These are phyloP conservation scores for Eciton burchellii DNA, from an alignment of 1,140 invertebrate genomes.

Conservation along the genomic window DNA sequence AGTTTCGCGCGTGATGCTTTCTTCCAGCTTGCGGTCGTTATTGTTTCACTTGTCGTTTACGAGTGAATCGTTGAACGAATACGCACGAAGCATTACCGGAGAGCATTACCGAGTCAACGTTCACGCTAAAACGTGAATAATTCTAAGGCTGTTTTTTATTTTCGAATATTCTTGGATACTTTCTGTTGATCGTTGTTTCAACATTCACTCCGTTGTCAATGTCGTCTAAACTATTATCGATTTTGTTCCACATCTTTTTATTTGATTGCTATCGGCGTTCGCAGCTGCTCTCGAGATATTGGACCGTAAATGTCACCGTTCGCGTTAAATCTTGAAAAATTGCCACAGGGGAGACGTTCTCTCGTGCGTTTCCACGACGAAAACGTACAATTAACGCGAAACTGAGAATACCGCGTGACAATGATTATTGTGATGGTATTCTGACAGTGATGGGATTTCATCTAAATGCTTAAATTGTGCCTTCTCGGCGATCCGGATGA, in stretches of 20 bases:
- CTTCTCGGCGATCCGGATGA: background rate
- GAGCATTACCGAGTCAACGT: background rate
- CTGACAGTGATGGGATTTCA: too few species aligned
- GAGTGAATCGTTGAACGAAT: background rate
- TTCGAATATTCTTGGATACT: background rate
- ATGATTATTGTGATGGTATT: background rate
- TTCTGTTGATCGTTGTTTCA: conserved; percentile 9
- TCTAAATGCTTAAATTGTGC: conserved; percentile 12
- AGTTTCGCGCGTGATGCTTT: too few species aligned
- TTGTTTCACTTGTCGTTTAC: too few species aligned
- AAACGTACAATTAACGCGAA: background rate
- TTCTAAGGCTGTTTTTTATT: background rate
- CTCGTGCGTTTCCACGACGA: background rate
- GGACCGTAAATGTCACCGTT: conserved; percentile 1
- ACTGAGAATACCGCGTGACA: background rate
- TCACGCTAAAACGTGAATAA: background rate
- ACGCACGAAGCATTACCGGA: background rate
- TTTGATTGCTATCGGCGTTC: background rate
- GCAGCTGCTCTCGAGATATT: conserved; percentile 42
- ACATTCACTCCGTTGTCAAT: background rate
- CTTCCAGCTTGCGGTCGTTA: too few species aligned
- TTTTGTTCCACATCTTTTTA: background rate
- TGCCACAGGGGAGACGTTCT: background rate
- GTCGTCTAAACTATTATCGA: background rate
- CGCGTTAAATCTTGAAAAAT: conserved; percentile 30